Evolutionary conservation across 2,797 vertebrate species (phyloP).

Genomic region (Lepus townsendii): DNA sequence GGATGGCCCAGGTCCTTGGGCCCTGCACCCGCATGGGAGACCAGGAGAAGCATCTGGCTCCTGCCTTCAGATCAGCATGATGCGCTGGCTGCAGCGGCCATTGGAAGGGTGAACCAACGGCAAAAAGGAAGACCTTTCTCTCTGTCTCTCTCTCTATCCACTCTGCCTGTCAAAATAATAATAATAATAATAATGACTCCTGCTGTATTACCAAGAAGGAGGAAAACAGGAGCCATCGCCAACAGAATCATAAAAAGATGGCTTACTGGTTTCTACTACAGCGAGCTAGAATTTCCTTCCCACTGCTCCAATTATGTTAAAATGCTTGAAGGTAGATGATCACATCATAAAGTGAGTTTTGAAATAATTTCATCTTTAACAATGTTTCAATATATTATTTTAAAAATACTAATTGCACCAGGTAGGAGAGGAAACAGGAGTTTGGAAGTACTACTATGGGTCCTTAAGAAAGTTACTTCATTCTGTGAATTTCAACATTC

Average conservation of each 20-base stretch:
- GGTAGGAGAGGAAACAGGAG: not conserved
- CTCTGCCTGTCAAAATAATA: too few relatives aligned
- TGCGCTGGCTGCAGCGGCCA: too few relatives aligned
- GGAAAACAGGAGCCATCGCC: not conserved
- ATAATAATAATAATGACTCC: not conserved
- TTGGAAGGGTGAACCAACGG: too few relatives aligned
- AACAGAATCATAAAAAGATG: slow-evolving; percentile 60
- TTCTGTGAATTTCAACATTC: slow-evolving; percentile 9
- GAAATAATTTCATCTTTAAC: slow-evolving; percentile 34
- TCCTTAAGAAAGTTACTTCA: slow-evolving; percentile 23
- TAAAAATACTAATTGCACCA: slow-evolving; percentile 36
- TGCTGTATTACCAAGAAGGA: slow-evolving; percentile 45
- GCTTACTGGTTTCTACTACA: slow-evolving; percentile 14
- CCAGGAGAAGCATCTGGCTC: too few relatives aligned
- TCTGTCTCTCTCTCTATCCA: too few relatives aligned
- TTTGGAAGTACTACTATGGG: slow-evolving; percentile 21
- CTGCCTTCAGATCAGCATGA: too few relatives aligned
- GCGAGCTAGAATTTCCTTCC: not conserved
- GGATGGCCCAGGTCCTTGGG: too few relatives aligned
- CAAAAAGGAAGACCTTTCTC: too few relatives aligned
- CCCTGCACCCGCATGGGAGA: too few relatives aligned
- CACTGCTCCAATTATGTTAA: slow-evolving; percentile 52
- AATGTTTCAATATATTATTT: not conserved
- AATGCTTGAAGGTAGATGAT: slow-evolving; percentile 49
- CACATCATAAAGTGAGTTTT: slow-evolving; percentile 16